A percentile compares a stretch with the other conserved stretches of the same genome.
These are phyloP conservation scores for Therioaphis trifolii DNA, from an alignment of 2,888 invertebrate species.

Conservation along the genomic window DNA sequence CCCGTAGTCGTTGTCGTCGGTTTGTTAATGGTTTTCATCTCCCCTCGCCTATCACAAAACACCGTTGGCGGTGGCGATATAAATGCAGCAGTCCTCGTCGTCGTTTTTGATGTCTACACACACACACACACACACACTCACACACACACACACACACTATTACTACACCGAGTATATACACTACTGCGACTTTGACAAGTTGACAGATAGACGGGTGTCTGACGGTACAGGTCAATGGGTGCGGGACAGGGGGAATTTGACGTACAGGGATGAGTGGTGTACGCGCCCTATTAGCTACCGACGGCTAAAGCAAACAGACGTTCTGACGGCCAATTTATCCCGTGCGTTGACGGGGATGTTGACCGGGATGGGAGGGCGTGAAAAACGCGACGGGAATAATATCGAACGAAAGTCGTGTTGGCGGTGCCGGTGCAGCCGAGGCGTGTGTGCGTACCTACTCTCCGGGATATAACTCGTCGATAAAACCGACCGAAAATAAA, in stretches of 20 bases:
- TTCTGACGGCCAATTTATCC: constrained; percentile 39
- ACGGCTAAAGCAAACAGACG: constrained; percentile 22
- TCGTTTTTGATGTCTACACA: constrained; percentile 16
- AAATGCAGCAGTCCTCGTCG: neutral
- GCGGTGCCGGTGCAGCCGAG: neutral
- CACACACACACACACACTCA: neutral
- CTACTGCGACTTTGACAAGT: constrained; percentile 34
- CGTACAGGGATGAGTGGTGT: neutral
- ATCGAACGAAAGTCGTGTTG: constrained; percentile 3
- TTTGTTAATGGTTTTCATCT: constrained; percentile 39
- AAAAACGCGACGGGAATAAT: neutral
- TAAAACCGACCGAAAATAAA: neutral
- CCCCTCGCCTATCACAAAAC: neutral
- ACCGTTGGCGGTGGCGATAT: too few relatives aligned
- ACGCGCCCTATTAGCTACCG: constrained; percentile 16
- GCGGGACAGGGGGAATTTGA: neutral
- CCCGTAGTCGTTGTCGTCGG: neutral
- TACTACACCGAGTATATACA: neutral
- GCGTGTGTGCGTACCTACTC: neutral
- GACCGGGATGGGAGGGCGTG: neutral
- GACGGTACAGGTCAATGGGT: neutral
- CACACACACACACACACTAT: neutral
- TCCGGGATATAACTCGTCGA: neutral
- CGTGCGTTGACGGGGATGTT: neutral
- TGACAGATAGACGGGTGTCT: constrained; percentile 16